Conservation (phyloP, 2,797 vertebrate genomes). For the Tadarida brasiliensis region DNA sequence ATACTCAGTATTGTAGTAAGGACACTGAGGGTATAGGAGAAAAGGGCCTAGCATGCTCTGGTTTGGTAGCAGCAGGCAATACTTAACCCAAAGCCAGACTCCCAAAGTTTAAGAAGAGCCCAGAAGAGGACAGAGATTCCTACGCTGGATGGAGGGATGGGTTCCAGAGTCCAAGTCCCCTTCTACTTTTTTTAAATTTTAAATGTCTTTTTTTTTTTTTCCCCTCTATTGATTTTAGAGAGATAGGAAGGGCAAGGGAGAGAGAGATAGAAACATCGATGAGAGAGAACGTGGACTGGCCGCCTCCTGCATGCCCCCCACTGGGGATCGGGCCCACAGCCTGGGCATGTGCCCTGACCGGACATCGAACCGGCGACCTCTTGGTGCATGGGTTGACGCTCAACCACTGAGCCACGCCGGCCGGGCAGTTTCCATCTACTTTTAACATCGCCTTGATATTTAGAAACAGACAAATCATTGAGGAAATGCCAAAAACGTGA, state of each 20-base stretch:
- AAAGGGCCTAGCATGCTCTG: background rate
- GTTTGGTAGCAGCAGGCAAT: background rate
- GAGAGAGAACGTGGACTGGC: too few species aligned
- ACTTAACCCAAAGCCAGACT: background rate
- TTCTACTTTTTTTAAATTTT: background rate
- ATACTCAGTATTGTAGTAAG: background rate
- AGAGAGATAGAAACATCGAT: too few species aligned
- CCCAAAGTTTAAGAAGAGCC: background rate
- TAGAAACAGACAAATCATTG: background rate
- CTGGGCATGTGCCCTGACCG: too few species aligned
- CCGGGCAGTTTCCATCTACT: background rate
- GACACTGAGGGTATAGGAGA: background rate
- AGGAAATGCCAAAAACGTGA: background rate
- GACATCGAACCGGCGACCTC: too few species aligned
- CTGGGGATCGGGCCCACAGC: too few species aligned
- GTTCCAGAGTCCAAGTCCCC: background rate
- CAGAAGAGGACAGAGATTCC: background rate
- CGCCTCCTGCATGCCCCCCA: too few species aligned
- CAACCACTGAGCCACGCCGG: too few species aligned
- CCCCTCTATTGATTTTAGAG: too few species aligned
- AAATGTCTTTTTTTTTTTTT: too few species aligned
- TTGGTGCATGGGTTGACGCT: too few species aligned
- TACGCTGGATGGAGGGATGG: accelerated
- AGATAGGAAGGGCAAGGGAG: too few species aligned
- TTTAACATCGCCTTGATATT: background rate